Percentiles rank a stretch among this genome's conserved stretches.
These are phyloP conservation scores for Lysandra bellargus DNA, from an alignment of 2,888 invertebrate species.

Conservation along the genomic window DNA sequence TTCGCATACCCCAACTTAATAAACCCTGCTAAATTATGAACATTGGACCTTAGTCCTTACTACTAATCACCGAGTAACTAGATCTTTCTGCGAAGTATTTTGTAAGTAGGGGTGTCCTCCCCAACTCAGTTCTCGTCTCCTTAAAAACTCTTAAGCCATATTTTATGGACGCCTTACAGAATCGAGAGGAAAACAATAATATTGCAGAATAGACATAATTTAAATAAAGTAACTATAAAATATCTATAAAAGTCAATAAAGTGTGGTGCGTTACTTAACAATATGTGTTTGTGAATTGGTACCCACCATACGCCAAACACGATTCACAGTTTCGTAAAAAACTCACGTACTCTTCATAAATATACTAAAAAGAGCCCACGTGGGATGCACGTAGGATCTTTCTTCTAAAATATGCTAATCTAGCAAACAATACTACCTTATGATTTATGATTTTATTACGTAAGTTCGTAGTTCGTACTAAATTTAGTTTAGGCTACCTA, in stretches of 20 bases:
- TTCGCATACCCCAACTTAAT: too few species aligned
- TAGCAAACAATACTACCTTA: neutral
- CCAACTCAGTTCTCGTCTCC: neutral
- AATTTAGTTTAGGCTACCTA: neutral
- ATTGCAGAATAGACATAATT: neutral
- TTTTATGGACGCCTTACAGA: neutral
- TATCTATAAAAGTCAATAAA: neutral
- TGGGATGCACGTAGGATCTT: constrained; percentile 18
- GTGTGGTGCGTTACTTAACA: neutral
- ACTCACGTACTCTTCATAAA: constrained; percentile 17
- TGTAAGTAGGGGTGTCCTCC: too few species aligned
- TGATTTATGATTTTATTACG: neutral
- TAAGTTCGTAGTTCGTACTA: neutral
- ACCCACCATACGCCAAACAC: constrained; percentile 14
- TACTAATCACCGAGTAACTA: too few species aligned
- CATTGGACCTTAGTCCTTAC: neutral
- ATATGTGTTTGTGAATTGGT: neutral
- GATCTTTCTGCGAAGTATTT: too few species aligned
- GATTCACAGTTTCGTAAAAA: constrained; percentile 17
- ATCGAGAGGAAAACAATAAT: neutral
- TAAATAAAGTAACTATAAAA: constrained; percentile 9
- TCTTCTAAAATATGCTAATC: constrained; percentile 24
- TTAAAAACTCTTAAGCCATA: neutral
- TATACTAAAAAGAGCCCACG: constrained; percentile 10
- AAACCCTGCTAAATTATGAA: too few species aligned